Evolutionary conservation across 1,140 invertebrate genomes (phyloP), one percentile per base, ranked within the genome.

Genomic region (Drosophila suzukii): DNA sequence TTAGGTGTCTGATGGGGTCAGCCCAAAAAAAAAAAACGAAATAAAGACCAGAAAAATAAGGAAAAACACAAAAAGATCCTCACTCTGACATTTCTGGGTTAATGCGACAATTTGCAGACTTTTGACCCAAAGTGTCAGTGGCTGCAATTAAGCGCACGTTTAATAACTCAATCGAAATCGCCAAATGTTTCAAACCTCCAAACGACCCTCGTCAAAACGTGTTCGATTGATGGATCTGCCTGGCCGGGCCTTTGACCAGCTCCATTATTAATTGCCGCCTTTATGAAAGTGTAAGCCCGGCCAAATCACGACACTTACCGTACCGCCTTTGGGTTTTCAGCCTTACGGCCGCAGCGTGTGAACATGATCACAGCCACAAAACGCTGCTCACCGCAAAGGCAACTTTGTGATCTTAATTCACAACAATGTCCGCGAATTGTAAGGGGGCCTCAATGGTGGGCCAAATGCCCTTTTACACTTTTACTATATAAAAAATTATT

Each of bases 151-250:
- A 66, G 72, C 57, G 58, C 63, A 62, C 76, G 80, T 80, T 89
- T 89, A 89, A 89, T 84, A 89, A 84, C 84, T 89, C 85, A 81
- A 89, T 89, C 77, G 65, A 71, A 75, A 50, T 38, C 12, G 46
- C 43, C 38, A 51, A 51, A 17, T 49, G n/a, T 15, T 8, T 3
- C 44, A 50, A 57, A 44, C 10, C 43, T 27, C 46, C 50, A 50
- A 63, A 53, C 65, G 78, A 82, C 75, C 80, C 80, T 83, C 75
- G 67, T 82, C 71, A 79, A 81, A 65, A 62, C 43, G 47, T 57
- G 43, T 62, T 51, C 62, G 50, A 61, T 75, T 53, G 77, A 61
- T 58, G 71, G 44, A 38, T 24, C 27, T n/a, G 11, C 30, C 11
- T 39, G 11, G 32, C 7, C 49, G 56, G 62, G 57, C 65, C 39